Conservation (phyloP, 2,888 invertebrate species). For the Leptinotarsa rubiginosa region DNA sequence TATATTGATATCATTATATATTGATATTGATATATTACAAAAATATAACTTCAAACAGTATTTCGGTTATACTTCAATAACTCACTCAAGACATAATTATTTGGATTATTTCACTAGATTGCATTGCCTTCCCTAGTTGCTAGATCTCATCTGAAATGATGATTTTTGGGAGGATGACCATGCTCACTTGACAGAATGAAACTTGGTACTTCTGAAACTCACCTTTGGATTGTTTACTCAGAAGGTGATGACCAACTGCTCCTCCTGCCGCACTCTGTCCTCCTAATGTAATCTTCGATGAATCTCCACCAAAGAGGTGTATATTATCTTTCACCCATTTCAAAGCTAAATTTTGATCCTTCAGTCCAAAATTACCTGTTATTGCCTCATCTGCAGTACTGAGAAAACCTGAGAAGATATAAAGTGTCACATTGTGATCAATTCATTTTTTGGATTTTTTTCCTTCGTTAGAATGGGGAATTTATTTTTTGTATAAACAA, state of each 20-base stretch:
- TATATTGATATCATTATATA: no score
- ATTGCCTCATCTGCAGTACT: conserved; percentile 29
- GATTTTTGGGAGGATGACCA: no score
- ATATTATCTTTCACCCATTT: conserved; percentile 54
- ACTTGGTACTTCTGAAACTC: not conserved
- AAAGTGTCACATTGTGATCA: not conserved
- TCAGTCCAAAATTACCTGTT: conserved; percentile 49
- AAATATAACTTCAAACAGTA: no score
- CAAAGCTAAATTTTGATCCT: conserved; percentile 53
- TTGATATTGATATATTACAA: no score
- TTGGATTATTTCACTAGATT: no score
- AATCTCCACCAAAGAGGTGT: conserved; percentile 53
- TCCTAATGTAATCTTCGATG: conserved; percentile 49
- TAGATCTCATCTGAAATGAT: no score
- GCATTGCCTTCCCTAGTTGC: no score
- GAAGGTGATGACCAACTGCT: conserved; percentile 24
- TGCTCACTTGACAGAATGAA: no score
- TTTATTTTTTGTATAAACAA: no score
- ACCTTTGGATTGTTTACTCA: conserved; percentile 28
- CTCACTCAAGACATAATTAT: no score
- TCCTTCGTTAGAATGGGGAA: no score
- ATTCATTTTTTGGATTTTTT: not conserved
- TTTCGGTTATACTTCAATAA: no score
- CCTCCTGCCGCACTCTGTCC: conserved; percentile 28
- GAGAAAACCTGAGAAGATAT: conserved; percentile 24